Evolutionary conservation across 1,140 invertebrate genomes (phyloP), one percentile per base, ranked within the genome.

Genomic region (Musca domestica): DNA sequence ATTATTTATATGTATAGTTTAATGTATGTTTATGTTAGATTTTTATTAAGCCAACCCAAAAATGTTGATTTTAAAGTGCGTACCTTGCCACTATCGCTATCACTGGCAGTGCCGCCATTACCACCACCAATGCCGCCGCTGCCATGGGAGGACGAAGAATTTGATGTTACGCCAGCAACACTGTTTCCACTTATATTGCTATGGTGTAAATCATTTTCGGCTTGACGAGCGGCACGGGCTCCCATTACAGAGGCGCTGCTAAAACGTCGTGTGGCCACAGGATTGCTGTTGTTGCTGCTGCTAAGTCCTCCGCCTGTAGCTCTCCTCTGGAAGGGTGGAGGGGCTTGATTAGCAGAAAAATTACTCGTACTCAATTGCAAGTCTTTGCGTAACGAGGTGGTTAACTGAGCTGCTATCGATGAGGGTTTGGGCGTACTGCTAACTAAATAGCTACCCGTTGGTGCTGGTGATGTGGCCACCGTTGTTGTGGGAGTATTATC

Each of bases 1-100:
- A 23, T 52, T 20, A 19, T 52, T 52, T 17, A 23, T 14, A 52
- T 52, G 49, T 52, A 52, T 3, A 52, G 17, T 20, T 52, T 20
- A 20, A 52, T 52, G 22, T 52, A 52, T 52, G 49, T 23, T 20
- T 52, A 23, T 52, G 22, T 20, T 52, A 52, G 17, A 20, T 52
- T 82, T 83, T 86, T 61, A 61, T 61, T 86, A 85, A 89, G 84
- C 87, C 87, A 88, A 83, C 81, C 87, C 87, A 88, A 88, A 83
- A 89, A 87, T 81, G 83, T 85, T 78, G 85, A 85, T 83, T 86
- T 88, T 74, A 84, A 80, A 76, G 87, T 83, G 83, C 88, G 87
- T 89, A 89, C 88, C 87, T 89, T 89, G 82, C 85, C 84, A 80
- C 82, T 85, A 76, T 82, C 78, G 75, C 72, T 77, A 70, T 82